phyloP scores from a whole-genome alignment of 2,113 vertebrate genomes.

The Cololabis saira region DNA sequence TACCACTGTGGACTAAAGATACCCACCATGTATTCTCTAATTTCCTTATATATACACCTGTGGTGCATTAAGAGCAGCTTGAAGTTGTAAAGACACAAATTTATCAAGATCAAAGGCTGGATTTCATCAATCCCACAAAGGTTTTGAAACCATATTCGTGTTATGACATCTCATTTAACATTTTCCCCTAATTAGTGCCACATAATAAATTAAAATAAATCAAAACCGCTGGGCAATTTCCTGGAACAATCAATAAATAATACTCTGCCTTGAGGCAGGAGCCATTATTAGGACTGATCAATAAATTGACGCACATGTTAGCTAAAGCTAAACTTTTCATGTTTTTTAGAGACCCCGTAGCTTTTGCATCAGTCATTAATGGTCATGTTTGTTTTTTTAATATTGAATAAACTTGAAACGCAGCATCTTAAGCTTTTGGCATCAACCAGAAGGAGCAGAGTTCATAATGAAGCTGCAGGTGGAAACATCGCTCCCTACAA shows the following conservation, averaged over 20 bases:
- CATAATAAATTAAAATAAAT: conserved; percentile 12
- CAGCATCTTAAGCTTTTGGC: not conserved
- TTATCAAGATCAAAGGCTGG: too few species aligned
- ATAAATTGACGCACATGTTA: not conserved
- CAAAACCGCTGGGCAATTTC: not conserved
- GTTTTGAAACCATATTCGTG: not conserved
- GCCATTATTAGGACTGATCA: not conserved
- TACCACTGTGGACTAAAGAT: too few species aligned
- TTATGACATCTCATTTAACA: not conserved
- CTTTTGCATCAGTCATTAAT: not conserved
- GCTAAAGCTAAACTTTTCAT: not conserved
- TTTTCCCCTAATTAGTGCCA: conserved; percentile 6
- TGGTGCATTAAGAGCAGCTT: too few species aligned
- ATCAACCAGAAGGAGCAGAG: too few species aligned
- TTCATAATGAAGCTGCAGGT: too few species aligned
- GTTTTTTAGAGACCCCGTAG: not conserved
- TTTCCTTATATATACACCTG: too few species aligned
- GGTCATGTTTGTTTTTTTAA: not conserved
- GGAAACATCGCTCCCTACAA: too few species aligned
- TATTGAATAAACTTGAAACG: too few species aligned
- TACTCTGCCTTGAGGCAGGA: not conserved
- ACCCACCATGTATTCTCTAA: too few species aligned
- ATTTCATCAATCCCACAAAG: too few species aligned
- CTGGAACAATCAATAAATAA: conserved; percentile 9
- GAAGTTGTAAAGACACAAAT: too few species aligned